These are phyloP conservation scores for Potamarius usumacintae DNA, from an alignment of 2,113 vertebrate genomes.

Conservation along the genomic window DNA sequence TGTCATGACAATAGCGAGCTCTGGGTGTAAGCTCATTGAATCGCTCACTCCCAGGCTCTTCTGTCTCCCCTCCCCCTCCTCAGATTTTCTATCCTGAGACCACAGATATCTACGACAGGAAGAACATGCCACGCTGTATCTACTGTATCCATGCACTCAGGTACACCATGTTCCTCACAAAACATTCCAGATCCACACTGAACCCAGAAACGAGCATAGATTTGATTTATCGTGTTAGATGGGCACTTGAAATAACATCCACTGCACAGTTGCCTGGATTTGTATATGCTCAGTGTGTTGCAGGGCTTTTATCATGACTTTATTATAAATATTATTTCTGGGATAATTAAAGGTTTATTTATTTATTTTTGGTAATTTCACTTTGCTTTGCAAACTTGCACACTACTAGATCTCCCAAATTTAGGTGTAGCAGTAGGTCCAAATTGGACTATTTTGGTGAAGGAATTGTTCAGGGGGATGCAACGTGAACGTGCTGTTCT, in stretches of 20 bases:
- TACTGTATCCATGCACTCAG: constrained; percentile 98
- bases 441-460: neutral
- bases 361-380: too few relatives aligned
- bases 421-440: too few relatives aligned
- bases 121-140: constrained; percentile 98
- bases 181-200: neutral
- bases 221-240: neutral
- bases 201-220: neutral
- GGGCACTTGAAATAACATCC: too few relatives aligned
- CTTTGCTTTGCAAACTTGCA: neutral
- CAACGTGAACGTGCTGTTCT: neutral
- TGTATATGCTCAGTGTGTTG: neutral
- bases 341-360: neutral
- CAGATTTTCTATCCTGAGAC: constrained; percentile 99
- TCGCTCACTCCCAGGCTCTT: constrained; percentile 3
- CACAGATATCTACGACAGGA: constrained; percentile 96
- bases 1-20: constrained; percentile 31
- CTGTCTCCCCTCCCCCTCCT: constrained; percentile 45
- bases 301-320: neutral
- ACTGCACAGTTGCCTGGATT: neutral
- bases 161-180: constrained; percentile 50
- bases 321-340: neutral
- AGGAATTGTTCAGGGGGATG: neutral
- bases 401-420: neutral
- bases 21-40: constrained; percentile 20